These are phyloP conservation scores for Homarus gammarus DNA, from an alignment of 2,888 invertebrate genomes.

Conservation along the genomic window DNA sequence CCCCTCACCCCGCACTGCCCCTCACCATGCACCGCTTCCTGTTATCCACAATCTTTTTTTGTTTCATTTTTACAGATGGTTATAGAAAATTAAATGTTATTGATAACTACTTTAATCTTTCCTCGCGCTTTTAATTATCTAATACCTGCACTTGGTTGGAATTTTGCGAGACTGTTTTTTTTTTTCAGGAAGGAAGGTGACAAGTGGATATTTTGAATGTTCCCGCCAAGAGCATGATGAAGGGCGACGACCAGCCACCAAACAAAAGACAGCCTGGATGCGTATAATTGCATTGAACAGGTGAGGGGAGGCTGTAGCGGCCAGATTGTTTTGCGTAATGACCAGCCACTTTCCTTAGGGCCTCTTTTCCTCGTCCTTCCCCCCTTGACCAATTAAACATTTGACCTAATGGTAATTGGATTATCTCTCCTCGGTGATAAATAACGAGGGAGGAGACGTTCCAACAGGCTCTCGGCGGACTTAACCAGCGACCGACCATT, in stretches of 20 bases:
- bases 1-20: background rate
- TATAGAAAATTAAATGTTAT: too few relatives aligned
- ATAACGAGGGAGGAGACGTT: background rate
- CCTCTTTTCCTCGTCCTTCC: background rate
- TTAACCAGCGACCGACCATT: background rate
- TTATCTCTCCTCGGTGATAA: background rate
- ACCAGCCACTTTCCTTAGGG: background rate
- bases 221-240: conserved; percentile 20
- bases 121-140: background rate
- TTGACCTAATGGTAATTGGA: conserved; percentile 11
- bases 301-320: conserved; percentile 5
- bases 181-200: background rate
- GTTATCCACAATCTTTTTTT: too few relatives aligned
- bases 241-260: conserved; percentile 46
- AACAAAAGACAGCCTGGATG: conserved; percentile 49
- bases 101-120: too few relatives aligned
- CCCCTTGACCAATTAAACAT: background rate
- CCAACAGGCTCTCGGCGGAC: background rate
- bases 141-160: background rate
- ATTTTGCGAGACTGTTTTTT: too few relatives aligned
- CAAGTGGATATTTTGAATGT: conserved; percentile 3
- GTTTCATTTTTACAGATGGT: too few relatives aligned
- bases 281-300: conserved; percentile 43
- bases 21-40: too few relatives aligned
- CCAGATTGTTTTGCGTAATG: conserved; percentile 33